Evolutionary conservation across 2,888 invertebrate species (phyloP), one percentile per base, ranked within the genome.

Genomic region (Ochropacha duplaris): DNA sequence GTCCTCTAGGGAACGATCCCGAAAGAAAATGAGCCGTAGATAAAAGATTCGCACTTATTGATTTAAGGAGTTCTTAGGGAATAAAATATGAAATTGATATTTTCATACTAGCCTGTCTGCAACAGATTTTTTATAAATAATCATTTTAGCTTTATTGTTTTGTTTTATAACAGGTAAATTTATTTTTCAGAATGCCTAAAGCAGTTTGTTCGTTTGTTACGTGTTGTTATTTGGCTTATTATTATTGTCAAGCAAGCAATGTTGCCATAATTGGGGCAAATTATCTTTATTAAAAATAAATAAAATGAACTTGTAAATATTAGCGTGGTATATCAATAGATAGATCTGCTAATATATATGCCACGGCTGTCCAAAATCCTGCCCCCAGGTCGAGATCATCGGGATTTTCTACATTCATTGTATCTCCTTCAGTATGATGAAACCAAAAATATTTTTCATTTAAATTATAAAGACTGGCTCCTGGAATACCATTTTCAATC

Each of bases 341-440:
- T 60, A 97, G 83, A 84, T 97, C 96, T 4, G 97, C 97, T 50
- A 97, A 93, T n/a, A 97, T 93, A 72, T 95, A 97, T 8, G 97
- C 93, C 0, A 95, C 94, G 0, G 96, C 94, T 2, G 97, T 95
- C 95, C 97, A 97, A 55, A 97, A 90, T 0, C 96, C 97, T 12
- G 96, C 93, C 65, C 95, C 95, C 66, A 94, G 92, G 84, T 98
- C 97, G 57, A 98, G 88, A 55, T 93, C 93, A 26, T 93, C 92
- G 0, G 96, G 93, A 85, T 95, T 93, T 77, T 96, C 94, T 0
- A 96, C 95, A 58, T 95, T 94, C 95, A 97, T 96, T 0, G 95
- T 96, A 76, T 98, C 97, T 1, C 95, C 97, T 67, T 95, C 94
- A 0, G 95, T 94, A 76, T 98, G 97, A 84, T 97, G 97, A 78